Conservation (phyloP, 1,140 invertebrate species). For the Spodoptera frugiperda region DNA sequence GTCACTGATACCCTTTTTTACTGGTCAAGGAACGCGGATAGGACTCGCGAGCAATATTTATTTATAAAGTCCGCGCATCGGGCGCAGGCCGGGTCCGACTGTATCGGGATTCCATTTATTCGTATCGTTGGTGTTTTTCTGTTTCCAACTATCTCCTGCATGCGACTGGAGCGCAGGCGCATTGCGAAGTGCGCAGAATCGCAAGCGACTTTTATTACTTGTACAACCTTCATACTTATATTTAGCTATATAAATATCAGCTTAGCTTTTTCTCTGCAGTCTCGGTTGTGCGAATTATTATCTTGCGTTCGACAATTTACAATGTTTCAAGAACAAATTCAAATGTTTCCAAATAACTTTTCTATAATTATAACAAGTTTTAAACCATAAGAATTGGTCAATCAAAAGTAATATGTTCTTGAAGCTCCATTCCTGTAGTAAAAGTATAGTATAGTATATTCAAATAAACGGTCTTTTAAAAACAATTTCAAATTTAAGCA, state of each 20-base stretch:
- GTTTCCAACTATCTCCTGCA: slow-evolving; percentile 54
- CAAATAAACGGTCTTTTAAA: not conserved
- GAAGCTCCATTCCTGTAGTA: not conserved
- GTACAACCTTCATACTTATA: slow-evolving; percentile 13
- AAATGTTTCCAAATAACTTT: not conserved
- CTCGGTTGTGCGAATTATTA: not conserved
- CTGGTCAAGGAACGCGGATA: slow-evolving; percentile 41
- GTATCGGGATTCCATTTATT: slow-evolving; percentile 73
- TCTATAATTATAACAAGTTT: too few relatives aligned
- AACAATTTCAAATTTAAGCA: too few relatives aligned
- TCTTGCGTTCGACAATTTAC: not conserved
- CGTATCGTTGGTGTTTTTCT: slow-evolving; percentile 68
- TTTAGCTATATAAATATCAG: slow-evolving; percentile 35
- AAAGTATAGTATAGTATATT: too few relatives aligned
- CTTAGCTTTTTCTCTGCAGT: slow-evolving; percentile 18
- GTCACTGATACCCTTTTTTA: slow-evolving; percentile 42
- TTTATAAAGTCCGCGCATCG: slow-evolving; percentile 44
- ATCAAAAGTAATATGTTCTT: too few relatives aligned
- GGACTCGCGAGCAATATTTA: slow-evolving; percentile 42
- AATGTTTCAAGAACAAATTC: not conserved
- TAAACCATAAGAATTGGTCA: too few relatives aligned
- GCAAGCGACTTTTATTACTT: slow-evolving; percentile 36
- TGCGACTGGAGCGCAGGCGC: slow-evolving; percentile 45
- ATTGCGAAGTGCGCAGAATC: slow-evolving; percentile 38
- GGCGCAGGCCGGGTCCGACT: slow-evolving; percentile 34